Percentiles rank a stretch among this genome's conserved stretches.
Conservation (phyloP, 2,888 invertebrate genomes). For the Macrophya alboannulata region DNA sequence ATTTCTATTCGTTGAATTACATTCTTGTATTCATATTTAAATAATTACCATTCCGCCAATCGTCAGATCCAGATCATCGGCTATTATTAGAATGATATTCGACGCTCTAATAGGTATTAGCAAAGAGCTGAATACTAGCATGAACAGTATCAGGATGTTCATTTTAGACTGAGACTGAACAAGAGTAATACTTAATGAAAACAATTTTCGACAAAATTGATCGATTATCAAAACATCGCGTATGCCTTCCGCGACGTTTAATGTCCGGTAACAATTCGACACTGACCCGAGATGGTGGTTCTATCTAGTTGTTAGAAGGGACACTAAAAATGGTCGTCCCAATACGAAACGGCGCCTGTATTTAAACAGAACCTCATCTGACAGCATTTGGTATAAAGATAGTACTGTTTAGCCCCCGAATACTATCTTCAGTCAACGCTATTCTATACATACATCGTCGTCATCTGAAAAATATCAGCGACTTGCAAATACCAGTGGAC, state of each 20-base stretch:
- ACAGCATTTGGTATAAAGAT: too few species aligned
- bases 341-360: neutral
- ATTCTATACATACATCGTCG: too few species aligned
- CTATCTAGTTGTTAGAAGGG: neutral
- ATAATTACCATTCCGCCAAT: slow-evolving; percentile 89
- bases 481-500: too few species aligned
- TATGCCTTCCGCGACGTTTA: neutral
- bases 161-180: neutral
- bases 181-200: neutral
- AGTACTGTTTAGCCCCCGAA: too few species aligned
- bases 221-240: neutral
- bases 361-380: neutral
- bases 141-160: slow-evolving; percentile 4
- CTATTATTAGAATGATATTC: slow-evolving; percentile 90
- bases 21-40: slow-evolving; percentile 61
- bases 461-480: too few species aligned
- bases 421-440: too few species aligned
- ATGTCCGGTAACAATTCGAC: neutral
- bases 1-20: slow-evolving; percentile 67
- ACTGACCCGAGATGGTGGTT: slow-evolving; percentile 6
- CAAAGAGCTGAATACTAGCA: slow-evolving; percentile 63
- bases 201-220: slow-evolving; percentile 1
- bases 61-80: slow-evolving; percentile 93
- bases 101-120: slow-evolving; percentile 79
- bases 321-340: neutral